Evolutionary conservation across 2,113 vertebrate species (phyloP).

Genomic region (Panthera tigris): DNA sequence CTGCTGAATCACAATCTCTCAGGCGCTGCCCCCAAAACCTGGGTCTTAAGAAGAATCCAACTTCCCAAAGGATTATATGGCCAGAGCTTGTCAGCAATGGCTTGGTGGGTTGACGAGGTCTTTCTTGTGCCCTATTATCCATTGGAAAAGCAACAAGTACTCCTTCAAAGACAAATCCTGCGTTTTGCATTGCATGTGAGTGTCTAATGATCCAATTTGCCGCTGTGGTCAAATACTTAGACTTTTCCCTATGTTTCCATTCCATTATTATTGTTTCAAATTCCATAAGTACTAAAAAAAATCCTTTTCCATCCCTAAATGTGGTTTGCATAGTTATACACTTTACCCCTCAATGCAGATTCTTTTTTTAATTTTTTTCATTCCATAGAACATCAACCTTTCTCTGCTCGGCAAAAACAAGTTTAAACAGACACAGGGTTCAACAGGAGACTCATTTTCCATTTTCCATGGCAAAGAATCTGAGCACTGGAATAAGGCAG

Average conservation of each 20-base stretch:
- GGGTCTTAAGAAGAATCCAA: background rate
- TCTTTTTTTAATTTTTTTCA: background rate
- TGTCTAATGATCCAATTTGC: conserved; percentile 36
- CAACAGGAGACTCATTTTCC: conserved; percentile 62
- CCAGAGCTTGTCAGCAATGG: background rate
- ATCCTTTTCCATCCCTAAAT: conserved; percentile 46
- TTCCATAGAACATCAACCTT: conserved; percentile 23
- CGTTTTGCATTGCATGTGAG: conserved; percentile 37
- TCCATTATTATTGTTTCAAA: conserved; percentile 70
- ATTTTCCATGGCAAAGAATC: conserved; percentile 76
- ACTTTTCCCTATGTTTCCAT: conserved; percentile 53
- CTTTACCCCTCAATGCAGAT: background rate
- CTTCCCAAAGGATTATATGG: background rate
- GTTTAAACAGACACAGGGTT: conserved; percentile 74
- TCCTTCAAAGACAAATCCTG: background rate
- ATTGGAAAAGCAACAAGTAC: background rate
- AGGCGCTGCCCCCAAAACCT: background rate
- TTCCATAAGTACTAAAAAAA: conserved; percentile 67
- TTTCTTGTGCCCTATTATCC: background rate
- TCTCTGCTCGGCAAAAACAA: conserved; percentile 51
- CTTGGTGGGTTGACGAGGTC: background rate
- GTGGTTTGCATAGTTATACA: conserved; percentile 62
- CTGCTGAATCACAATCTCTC: background rate
- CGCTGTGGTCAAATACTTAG: conserved; percentile 46
- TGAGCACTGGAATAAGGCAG: conserved; percentile 60